Percentiles rank a stretch among this genome's conserved stretches.
Evolutionary conservation across 2,797 vertebrate genomes (phyloP).

Genomic region (Antennarius maculatus): DNA sequence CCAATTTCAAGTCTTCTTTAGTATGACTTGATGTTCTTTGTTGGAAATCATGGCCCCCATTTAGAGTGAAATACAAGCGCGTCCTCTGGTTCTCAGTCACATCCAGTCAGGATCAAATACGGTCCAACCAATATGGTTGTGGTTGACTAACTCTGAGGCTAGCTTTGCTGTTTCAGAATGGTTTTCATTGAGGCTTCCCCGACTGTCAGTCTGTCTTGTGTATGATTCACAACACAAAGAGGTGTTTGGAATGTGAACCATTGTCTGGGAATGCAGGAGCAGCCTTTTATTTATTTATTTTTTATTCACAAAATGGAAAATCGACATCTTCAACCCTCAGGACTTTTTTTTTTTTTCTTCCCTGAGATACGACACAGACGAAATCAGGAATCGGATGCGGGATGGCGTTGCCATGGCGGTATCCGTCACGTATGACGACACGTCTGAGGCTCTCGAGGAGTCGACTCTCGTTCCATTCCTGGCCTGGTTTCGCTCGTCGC

Average conservation of each 20-base stretch:
- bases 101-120: no score
- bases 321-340: conserved; percentile 62
- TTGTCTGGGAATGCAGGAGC: conserved; percentile 84
- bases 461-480: neutral
- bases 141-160: neutral
- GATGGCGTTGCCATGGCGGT: conserved; percentile 30
- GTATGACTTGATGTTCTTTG: no score
- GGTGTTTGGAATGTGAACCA: conserved; percentile 80
- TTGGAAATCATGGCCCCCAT: no score
- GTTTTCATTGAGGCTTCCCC: conserved; percentile 58
- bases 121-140: no score
- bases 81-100: no score
- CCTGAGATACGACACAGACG: conserved; percentile 17
- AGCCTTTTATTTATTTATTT: conserved; percentile 49
- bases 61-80: no score
- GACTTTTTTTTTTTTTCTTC: conserved; percentile 47
- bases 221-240: conserved; percentile 75
- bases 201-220: conserved; percentile 49
- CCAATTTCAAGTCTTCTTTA: no score
- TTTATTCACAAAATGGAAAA: conserved; percentile 74
- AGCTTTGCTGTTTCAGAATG: conserved; percentile 21
- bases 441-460: conserved; percentile 34
- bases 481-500: conserved; percentile 39
- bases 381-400: conserved; percentile 32
- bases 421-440: conserved; percentile 44